phyloP scores from a whole-genome alignment of 2,888 invertebrate genomes.

The Diarsia rubi region DNA sequence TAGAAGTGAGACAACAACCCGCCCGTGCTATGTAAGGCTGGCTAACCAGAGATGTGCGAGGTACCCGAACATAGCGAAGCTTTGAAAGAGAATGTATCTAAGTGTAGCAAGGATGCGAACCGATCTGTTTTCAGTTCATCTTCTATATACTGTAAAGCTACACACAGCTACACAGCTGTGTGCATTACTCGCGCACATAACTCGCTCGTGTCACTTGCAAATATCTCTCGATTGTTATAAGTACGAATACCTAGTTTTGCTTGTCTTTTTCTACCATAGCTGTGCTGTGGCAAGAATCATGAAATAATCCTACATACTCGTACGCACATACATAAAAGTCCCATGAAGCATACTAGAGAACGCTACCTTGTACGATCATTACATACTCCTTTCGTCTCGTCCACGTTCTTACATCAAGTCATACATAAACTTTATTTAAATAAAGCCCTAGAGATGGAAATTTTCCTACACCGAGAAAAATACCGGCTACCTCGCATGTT shows the following conservation, averaged over 20 bases:
- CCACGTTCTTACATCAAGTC: background rate
- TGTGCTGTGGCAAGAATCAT: too few relatives aligned
- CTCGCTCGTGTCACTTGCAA: background rate
- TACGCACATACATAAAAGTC: background rate
- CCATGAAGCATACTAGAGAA: background rate
- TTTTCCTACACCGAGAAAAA: background rate
- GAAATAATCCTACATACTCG: background rate
- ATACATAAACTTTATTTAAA: background rate
- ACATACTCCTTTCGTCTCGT: background rate
- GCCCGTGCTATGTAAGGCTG: slow-evolving; percentile 50
- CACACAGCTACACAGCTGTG: background rate
- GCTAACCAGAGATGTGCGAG: background rate
- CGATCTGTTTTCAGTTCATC: background rate
- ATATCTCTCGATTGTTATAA: background rate
- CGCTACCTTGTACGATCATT: background rate
- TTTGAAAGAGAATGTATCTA: background rate
- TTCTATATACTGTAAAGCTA: background rate
- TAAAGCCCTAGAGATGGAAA: background rate
- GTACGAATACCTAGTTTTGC: background rate
- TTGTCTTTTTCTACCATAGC: background rate
- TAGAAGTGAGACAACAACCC: slow-evolving; percentile 76
- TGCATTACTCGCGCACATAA: background rate
- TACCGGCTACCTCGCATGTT: background rate
- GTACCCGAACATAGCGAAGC: background rate
- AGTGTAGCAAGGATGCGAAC: background rate